Evolutionary conservation across 2,888 invertebrate species (phyloP).

Genomic region (Mycalesis mineus): DNA sequence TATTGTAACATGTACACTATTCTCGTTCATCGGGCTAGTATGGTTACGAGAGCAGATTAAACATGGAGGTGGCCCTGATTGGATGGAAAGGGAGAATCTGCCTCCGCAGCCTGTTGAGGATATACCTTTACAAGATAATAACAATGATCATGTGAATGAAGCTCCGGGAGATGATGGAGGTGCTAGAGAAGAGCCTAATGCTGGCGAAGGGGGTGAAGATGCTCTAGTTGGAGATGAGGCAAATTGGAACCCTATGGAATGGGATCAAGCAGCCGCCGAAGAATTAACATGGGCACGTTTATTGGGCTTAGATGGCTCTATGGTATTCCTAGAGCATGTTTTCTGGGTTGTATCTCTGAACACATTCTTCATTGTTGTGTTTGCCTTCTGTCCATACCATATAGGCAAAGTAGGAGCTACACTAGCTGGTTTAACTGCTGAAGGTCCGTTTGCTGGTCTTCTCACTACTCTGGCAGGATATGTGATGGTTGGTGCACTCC

Average conservation of each 20-base stretch:
- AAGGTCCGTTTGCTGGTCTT: constrained; percentile 94
- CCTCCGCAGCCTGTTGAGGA: constrained; percentile 72
- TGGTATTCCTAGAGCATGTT: constrained; percentile 98
- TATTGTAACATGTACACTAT: constrained; percentile 96
- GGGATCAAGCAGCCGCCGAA: constrained; percentile 98
- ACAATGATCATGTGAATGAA: constrained; percentile 68
- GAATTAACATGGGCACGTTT: constrained; percentile 99
- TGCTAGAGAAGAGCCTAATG: constrained; percentile 56
- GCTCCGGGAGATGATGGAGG: constrained; percentile 53
- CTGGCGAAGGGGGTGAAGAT: constrained; percentile 69
- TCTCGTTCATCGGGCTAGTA: constrained; percentile 97
- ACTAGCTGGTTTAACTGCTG: constrained; percentile 67
- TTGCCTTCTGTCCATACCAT: constrained; percentile 97
- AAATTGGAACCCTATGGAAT: constrained; percentile 99
- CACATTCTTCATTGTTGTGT: constrained; percentile 96
- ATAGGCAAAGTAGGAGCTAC: constrained; percentile 92
- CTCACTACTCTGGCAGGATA: constrained; percentile 96
- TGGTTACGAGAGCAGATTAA: constrained; percentile 99
- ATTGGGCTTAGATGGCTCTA: constrained; percentile 96
- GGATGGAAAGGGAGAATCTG: constrained; percentile 88
- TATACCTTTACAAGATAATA: constrained; percentile 66
- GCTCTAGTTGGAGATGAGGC: constrained; percentile 84
- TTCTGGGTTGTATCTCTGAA: constrained; percentile 99
- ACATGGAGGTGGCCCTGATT: constrained; percentile 97
- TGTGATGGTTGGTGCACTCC: constrained; percentile 88